A percentile compares a stretch with the other conserved stretches of the same genome.
Conservation (phyloP, 2,797 vertebrate genomes). For the Falco cherrug region DNA sequence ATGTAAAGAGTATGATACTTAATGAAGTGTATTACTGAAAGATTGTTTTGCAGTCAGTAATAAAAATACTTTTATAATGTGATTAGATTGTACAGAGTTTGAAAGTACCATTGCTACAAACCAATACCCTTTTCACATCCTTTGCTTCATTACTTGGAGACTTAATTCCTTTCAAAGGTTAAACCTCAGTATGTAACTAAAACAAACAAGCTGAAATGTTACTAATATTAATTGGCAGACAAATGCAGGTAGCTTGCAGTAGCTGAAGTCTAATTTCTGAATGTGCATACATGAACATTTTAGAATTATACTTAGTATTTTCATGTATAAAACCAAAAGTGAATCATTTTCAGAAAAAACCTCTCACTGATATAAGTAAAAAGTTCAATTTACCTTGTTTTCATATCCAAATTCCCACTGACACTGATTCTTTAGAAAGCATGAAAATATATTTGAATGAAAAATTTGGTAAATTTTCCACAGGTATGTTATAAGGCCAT, state of each 20-base stretch:
- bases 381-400: neutral
- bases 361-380: neutral
- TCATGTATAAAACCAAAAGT: neutral
- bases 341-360: neutral
- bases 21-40: neutral
- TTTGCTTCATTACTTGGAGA: conserved; percentile 29
- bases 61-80: conserved; percentile 14
- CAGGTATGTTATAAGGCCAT: neutral
- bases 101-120: neutral
- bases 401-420: neutral
- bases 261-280: neutral
- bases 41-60: neutral
- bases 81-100: conserved; percentile 30
- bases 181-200: neutral
- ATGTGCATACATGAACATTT: neutral
- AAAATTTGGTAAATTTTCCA: neutral
- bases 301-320: neutral
- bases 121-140: neutral
- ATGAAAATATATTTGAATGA: neutral
- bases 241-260: neutral
- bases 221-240: neutral
- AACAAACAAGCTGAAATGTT: neutral
- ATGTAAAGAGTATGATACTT: conserved; percentile 18
- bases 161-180: conserved; percentile 12
- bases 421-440: neutral